Evolutionary conservation across 1,140 invertebrate genomes (phyloP).

Genomic region (Galleria mellonella): DNA sequence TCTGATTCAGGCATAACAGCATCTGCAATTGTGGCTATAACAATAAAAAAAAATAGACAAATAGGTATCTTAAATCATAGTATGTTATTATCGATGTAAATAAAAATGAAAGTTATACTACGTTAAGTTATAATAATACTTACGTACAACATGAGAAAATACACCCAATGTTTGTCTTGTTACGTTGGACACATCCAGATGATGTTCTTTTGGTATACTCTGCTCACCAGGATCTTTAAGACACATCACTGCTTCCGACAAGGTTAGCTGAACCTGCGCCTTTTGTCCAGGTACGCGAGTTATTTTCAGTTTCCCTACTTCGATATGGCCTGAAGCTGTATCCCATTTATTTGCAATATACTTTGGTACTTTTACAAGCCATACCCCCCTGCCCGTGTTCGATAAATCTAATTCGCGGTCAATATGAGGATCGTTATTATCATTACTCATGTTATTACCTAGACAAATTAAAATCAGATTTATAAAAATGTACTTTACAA

Average conservation of each 20-base stretch:
- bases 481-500: too few relatives aligned
- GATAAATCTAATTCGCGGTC: constrained; percentile 89
- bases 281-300: constrained; percentile 73
- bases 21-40: constrained; percentile 76
- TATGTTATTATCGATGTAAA: too few relatives aligned
- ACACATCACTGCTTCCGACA: constrained; percentile 78
- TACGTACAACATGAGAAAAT: constrained; percentile 87
- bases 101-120: too few relatives aligned
- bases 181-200: constrained; percentile 91
- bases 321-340: constrained; percentile 81
- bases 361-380: constrained; percentile 98
- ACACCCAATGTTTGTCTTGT: constrained; percentile 91
- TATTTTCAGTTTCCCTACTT: constrained; percentile 76
- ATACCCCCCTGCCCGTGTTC: constrained; percentile 92
- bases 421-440: constrained; percentile 65
- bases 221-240: constrained; percentile 82
- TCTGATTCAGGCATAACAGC: constrained; percentile 84
- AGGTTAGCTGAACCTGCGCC: constrained; percentile 75
- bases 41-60: constrained; percentile 2
- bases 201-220: constrained; percentile 90
- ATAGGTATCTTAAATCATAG: too few relatives aligned
- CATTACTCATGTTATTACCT: constrained; percentile 12
- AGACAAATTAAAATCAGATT: too few relatives aligned
- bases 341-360: constrained; percentile 95
- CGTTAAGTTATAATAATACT: too few relatives aligned